Base-by-base conservation (phyloP, 2,113 vertebrate species). In the Picathartes gymnocephalus region DNA sequence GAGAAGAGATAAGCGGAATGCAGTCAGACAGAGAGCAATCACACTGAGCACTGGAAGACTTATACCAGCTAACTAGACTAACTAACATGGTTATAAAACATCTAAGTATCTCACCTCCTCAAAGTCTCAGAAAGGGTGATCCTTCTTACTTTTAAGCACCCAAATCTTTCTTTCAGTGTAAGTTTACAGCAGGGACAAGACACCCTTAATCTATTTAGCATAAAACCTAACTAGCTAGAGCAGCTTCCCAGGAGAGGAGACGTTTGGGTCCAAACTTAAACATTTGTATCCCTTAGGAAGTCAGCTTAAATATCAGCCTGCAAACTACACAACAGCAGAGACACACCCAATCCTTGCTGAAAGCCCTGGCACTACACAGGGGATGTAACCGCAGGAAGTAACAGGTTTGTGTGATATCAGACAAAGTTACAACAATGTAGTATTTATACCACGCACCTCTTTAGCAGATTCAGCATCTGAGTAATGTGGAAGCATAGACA, bases 341-440 rank as follows among this genome's bases (percentile, higher is more conserved):
- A 65, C 7, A 19, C 5, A 39, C 0, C 0, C 37, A 48, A 22
- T 10, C 50, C 13, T 56, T 53, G 35, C 22, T 14, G 42, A 85
- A 92, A 79, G 18, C 12, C 4, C 1, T 10, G 20, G 48, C n/a
- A 53, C 17, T 30, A 69, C 20, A 40, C 9, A 65, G 8, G 11
- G 80, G n/a, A 76, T 33, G 15, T 5, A 80, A 39, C 18, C 70
- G 51, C 20, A 66, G 31, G 22, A 83, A 73, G 18, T 20, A 8
- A 73, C 20, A 56, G 9, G 20, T 8, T 31, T 27, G 24, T 33
- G 7, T 7, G 16, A 47, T 31, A 80, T 68, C 62, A 69, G 61
- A 51, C 13, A 12, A 64, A 88, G n/a, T 28, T 56, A 71, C 13
- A 77, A 37, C 30, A 71, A 14, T 9, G 15, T 16, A 30, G 30